Base-by-base conservation (phyloP, 2,113 vertebrate species). In the Microcebus jonahi region DNA sequence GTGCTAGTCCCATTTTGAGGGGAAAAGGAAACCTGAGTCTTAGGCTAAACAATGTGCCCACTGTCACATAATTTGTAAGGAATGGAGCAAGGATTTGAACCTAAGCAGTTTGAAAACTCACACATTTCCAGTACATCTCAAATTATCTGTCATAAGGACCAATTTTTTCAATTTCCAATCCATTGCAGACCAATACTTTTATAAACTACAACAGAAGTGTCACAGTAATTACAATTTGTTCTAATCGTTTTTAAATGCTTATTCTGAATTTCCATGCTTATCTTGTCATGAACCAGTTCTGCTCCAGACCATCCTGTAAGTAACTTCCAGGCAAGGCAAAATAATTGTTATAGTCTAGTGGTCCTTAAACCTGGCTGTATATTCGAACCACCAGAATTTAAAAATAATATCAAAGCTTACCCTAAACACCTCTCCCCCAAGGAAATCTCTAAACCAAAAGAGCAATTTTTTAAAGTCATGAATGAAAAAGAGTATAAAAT, bases 221-320 rank as follows among this genome's bases (percentile, higher is more conserved):
- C 50, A 53, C 9, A 80, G 57, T 81, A 88, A 77, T 50, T 14
- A 88, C 57, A 85, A 93, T 55, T 25, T 73, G n/a, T 85, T 88
- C 67, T 86, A n/a, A 12, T 88, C 77, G n/a, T 68, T 94, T 90
- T 75, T 89, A 39, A 88, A 94, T 10, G 13, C n/a, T 55, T 93
- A n/a, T 84, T 95, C 61, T 94, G 20, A 90, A 81, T 86, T 80
- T 86, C 61, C 67, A 15, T 73, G 27, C 76, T 39, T 70, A 68
- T 57, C 36, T 76, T 0, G 0, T 61, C 42, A 77, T 67, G 25
- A 82, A 85, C 21, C 29, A 39, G 36, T 76, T 93, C 65, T 71
- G 68, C 9, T 57, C 31, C 68, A 95, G 42, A 82, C 36, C 9
- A 68, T 55, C 25, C 50, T 91, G 27, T 91, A 36, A 80, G n/a